A percentile compares a stretch with the other conserved stretches of the same genome.
Conservation (phyloP, 2,797 vertebrate species). For the Morelia viridis region DNA sequence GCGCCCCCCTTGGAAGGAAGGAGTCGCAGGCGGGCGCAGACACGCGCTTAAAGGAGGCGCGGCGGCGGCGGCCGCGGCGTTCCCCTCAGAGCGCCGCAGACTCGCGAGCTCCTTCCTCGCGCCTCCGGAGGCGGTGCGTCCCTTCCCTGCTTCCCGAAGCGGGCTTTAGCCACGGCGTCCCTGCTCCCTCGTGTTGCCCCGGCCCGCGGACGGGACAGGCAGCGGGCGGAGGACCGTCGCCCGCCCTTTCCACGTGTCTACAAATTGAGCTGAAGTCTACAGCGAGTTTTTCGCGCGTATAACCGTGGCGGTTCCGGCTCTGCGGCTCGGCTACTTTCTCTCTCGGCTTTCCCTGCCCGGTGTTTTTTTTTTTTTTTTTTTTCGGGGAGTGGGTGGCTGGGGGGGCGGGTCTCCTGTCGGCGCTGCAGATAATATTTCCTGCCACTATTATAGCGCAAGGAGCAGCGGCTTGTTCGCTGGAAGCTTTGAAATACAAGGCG, state of each 20-base stretch:
- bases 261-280: not conserved
- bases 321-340: not conserved
- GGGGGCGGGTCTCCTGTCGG: not conserved
- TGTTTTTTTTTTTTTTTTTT: too few relatives aligned
- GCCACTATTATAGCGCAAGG: not conserved
- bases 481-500: not conserved
- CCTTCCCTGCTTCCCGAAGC: not conserved
- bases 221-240: not conserved
- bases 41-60: not conserved
- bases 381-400: not conserved
- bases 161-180: not conserved
- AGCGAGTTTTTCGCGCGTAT: not conserved
- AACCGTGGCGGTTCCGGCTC: too few relatives aligned
- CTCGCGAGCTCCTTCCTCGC: not conserved
- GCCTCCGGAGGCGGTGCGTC: not conserved
- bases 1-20: conserved; percentile 58
- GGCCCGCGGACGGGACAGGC: not conserved
- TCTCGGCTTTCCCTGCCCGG: not conserved
- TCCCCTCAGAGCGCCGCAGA: conserved; percentile 24
- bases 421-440: not conserved
- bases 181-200: conserved; percentile 28
- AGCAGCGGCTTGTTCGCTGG: not conserved
- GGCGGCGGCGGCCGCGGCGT: not conserved
- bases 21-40: conserved; percentile 47
- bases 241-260: not conserved